A percentile compares a stretch with the other conserved stretches of the same genome.
Conservation (phyloP, 2,888 invertebrate genomes). For the Zelleria hepariella region DNA sequence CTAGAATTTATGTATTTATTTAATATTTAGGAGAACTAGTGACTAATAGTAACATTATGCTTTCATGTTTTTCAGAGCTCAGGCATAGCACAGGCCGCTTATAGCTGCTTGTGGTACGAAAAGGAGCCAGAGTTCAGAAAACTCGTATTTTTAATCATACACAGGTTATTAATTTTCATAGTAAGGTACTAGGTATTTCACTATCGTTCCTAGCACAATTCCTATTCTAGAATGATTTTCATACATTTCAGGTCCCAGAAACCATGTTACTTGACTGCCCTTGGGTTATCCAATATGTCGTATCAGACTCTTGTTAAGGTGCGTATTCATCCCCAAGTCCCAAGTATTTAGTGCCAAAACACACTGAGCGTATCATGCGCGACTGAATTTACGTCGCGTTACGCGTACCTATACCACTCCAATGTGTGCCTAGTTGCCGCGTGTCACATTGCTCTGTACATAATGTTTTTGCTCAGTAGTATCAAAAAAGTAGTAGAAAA, state of each 20-base stretch:
- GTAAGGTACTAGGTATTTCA: not conserved
- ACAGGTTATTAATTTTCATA: slow-evolving; percentile 15
- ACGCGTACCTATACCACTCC: too few species aligned
- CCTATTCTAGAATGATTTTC: not conserved
- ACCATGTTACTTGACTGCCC: slow-evolving; percentile 20
- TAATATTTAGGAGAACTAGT: too few species aligned
- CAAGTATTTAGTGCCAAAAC: not conserved
- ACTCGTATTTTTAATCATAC: slow-evolving; percentile 19
- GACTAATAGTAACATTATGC: too few species aligned
- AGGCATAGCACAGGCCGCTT: slow-evolving; percentile 21
- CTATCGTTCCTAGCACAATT: not conserved
- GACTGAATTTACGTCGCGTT: too few species aligned
- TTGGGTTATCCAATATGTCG: slow-evolving; percentile 21
- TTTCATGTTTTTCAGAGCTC: slow-evolving; percentile 16
- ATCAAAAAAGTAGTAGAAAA: too few species aligned
- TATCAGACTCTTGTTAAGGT: slow-evolving; percentile 22
- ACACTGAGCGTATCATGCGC: not conserved
- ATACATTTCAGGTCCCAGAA: slow-evolving; percentile 20
- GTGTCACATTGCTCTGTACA: too few species aligned
- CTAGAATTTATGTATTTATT: too few species aligned
- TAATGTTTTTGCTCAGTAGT: too few species aligned
- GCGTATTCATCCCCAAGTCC: slow-evolving; percentile 2
- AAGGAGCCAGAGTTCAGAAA: slow-evolving; percentile 18
- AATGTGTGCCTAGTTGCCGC: too few species aligned
- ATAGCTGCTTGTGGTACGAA: slow-evolving; percentile 19